Evolutionary conservation across 2,797 vertebrate genomes (phyloP).

Genomic region (Rachycentron canadum): DNA sequence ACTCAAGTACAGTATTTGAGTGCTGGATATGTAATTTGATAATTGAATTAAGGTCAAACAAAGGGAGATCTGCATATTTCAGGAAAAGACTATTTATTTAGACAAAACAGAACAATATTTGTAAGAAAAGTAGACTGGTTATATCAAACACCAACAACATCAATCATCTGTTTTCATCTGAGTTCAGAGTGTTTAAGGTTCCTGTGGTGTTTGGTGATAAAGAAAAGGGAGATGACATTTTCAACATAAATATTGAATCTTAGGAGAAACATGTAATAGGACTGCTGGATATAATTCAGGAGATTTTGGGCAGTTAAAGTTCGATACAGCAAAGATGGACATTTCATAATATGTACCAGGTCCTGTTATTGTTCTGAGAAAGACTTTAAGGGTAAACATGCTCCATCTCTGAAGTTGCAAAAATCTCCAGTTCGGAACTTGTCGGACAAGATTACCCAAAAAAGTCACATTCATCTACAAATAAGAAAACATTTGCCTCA

Average conservation of each 20-base stretch:
- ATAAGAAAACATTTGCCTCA: conserved; percentile 40
- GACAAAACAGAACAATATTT: conserved; percentile 58
- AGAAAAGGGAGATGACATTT: conserved; percentile 31
- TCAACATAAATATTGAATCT: not conserved
- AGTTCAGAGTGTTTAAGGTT: conserved; percentile 57
- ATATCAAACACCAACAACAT: conserved; percentile 50
- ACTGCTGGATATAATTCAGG: not conserved
- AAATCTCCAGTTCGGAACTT: conserved; percentile 21
- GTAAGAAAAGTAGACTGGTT: conserved; percentile 60
- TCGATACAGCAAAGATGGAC: not conserved
- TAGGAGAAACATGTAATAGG: conserved; percentile 12
- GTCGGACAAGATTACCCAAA: not conserved
- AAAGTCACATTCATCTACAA: conserved; percentile 41
- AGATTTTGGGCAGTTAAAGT: conserved; percentile 28
- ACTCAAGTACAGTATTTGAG: not conserved
- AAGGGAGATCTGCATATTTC: not conserved
- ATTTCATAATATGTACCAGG: conserved; percentile 17
- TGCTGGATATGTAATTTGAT: not conserved
- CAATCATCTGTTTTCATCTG: conserved; percentile 33
- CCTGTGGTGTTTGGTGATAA: conserved; percentile 55
- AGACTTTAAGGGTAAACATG: conserved; percentile 34
- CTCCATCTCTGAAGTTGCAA: conserved; percentile 31
- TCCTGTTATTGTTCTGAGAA: conserved; percentile 16
- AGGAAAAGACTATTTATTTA: conserved; percentile 69
- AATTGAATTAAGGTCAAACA: conserved; percentile 4